These are phyloP conservation scores for Holocentrus rufus DNA, from an alignment of 2,797 vertebrate species.

Conservation along the genomic window DNA sequence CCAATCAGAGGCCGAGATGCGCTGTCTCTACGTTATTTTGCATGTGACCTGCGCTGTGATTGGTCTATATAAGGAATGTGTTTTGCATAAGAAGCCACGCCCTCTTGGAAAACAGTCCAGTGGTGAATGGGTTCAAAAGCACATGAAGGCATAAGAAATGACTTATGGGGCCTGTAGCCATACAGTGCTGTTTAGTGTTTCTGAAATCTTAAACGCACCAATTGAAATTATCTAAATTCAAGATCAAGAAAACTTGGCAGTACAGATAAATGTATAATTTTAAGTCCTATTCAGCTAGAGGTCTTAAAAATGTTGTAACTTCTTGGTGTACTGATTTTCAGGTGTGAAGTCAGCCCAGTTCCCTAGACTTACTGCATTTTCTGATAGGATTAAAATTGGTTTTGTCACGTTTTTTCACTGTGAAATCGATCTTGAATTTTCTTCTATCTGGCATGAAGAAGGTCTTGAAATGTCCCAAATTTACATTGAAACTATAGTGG, in stretches of 20 bases:
- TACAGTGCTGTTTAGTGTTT: no score
- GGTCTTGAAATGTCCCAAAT: no score
- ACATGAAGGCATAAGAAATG: slow-evolving; percentile 42
- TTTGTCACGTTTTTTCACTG: no score
- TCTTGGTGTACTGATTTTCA: background rate
- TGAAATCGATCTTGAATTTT: background rate
- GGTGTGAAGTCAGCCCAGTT: background rate
- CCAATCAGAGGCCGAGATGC: slow-evolving; percentile 74
- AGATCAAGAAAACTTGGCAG: no score
- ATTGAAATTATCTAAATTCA: no score
- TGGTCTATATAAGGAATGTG: slow-evolving; percentile 60
- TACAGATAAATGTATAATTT: no score
- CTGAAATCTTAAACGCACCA: no score
- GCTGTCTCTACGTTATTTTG: slow-evolving; percentile 72
- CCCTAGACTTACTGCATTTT: background rate
- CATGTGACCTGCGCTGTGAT: slow-evolving; percentile 77
- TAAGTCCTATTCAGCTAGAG: background rate
- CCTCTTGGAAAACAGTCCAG: slow-evolving; percentile 23
- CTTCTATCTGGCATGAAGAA: background rate
- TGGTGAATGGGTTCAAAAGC: slow-evolving; percentile 42
- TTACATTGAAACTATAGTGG: no score
- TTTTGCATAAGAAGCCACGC: slow-evolving; percentile 75
- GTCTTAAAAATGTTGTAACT: background rate
- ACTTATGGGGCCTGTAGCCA: slow-evolving; percentile 9
- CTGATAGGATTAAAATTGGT: background rate